phyloP scores from a whole-genome alignment of 2,113 vertebrate genomes.

The Cepphus grylle region DNA sequence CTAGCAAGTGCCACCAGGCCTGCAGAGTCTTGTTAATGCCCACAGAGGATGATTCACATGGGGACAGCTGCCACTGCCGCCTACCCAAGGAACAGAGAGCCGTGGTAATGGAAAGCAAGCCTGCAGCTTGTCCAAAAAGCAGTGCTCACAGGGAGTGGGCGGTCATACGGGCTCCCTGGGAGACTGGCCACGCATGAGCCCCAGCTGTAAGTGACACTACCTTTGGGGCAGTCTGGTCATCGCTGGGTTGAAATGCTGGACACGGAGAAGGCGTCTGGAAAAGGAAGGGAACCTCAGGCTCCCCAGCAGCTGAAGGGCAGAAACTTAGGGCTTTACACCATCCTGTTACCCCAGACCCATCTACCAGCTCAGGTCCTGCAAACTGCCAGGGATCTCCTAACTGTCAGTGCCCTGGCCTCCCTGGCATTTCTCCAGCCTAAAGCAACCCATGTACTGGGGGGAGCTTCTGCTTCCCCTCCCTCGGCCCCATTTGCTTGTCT shows the following conservation, averaged over 20 bases:
- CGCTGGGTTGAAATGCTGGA: background rate
- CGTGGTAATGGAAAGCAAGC: rapidly evolving
- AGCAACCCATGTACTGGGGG: rapidly evolving
- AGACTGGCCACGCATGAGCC: rapidly evolving
- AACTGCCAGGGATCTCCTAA: background rate
- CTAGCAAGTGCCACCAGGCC: background rate
- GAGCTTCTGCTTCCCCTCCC: background rate
- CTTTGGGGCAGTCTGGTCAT: background rate
- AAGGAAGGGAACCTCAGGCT: background rate
- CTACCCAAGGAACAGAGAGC: background rate
- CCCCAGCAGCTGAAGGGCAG: background rate
- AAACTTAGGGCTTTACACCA: background rate
- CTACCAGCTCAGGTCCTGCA: background rate
- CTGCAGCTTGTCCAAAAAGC: background rate
- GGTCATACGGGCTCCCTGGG: rapidly evolving
- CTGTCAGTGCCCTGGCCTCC: background rate
- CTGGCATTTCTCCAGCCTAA: background rate
- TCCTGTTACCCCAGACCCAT: background rate
- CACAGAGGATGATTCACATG: background rate
- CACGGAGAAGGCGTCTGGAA: background rate
- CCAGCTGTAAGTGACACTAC: background rate
- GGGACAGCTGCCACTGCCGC: background rate
- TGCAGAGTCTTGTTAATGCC: background rate
- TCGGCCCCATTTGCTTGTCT: background rate
- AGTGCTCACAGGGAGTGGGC: background rate